A percentile compares a stretch with the other conserved stretches of the same genome.
Conservation (phyloP, 2,113 vertebrate genomes). For the Hypocryptadius cinnamomeus region DNA sequence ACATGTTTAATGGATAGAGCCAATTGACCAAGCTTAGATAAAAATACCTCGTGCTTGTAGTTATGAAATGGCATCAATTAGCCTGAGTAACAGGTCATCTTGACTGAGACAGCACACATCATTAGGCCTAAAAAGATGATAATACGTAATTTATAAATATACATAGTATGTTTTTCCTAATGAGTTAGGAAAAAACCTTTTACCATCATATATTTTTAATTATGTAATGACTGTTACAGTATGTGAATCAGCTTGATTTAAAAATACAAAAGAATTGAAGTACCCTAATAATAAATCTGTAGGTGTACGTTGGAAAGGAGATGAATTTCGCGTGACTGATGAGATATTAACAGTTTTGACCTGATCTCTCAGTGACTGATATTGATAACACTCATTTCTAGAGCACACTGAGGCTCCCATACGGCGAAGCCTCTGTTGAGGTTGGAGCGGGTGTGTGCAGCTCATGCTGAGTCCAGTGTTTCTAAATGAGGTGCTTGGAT, state of each 20-base stretch:
- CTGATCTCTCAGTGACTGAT: constrained; percentile 3
- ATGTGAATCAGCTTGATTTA: constrained; percentile 9
- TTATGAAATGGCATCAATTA: constrained; percentile 3
- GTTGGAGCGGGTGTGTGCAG: not conserved
- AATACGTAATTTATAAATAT: not conserved
- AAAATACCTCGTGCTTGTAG: constrained; percentile 1
- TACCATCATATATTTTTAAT: not conserved
- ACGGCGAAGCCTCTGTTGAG: not conserved
- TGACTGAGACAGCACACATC: not conserved
- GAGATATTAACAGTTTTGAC: constrained; percentile 49
- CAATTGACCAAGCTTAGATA: constrained; percentile 16
- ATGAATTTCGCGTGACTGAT: constrained; percentile 6
- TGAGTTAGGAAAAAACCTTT: not conserved
- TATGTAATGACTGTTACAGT: not conserved
- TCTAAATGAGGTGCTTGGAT: not conserved
- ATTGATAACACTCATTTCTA: constrained; percentile 26
- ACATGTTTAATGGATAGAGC: not conserved
- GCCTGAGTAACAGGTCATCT: constrained; percentile 9
- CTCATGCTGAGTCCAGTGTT: not conserved
- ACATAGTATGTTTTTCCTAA: not conserved
- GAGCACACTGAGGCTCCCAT: not conserved
- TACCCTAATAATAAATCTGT: not conserved
- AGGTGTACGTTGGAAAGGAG: constrained; percentile 14
- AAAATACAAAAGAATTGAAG: constrained; percentile 20
- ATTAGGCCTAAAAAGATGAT: not conserved